These are phyloP conservation scores for Horisme vitalbata DNA, from an alignment of 2,888 invertebrate genomes.

Conservation along the genomic window DNA sequence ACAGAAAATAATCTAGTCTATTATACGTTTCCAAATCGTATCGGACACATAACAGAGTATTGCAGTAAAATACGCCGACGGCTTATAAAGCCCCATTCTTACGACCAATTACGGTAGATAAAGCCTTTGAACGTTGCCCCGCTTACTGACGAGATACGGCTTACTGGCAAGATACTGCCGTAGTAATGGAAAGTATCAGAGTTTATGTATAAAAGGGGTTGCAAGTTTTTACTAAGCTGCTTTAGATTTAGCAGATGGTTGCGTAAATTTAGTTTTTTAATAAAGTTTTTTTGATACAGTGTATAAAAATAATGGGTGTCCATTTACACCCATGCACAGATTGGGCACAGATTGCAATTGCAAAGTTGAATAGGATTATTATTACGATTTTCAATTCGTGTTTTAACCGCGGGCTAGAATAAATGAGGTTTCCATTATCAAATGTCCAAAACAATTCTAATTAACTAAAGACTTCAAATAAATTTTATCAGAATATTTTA, in stretches of 20 bases:
- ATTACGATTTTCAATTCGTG: too few species aligned
- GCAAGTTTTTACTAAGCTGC: constrained; percentile 42
- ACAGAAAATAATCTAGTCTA: too few species aligned
- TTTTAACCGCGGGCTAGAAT: too few species aligned
- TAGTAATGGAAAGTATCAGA: constrained; percentile 39
- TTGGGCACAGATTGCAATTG: too few species aligned
- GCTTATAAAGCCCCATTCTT: constrained; percentile 61
- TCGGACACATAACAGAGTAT: constrained; percentile 7
- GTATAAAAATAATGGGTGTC: too few species aligned
- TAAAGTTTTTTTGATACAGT: background rate
- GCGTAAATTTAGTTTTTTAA: background rate
- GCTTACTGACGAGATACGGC: constrained; percentile 43
- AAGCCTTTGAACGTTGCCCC: constrained; percentile 59
- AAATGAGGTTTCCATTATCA: too few species aligned
- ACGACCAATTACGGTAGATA: constrained; percentile 72
- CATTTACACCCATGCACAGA: too few species aligned
- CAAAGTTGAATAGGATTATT: too few species aligned
- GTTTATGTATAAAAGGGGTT: constrained; percentile 43
- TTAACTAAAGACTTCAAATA: too few species aligned
- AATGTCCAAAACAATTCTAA: too few species aligned
- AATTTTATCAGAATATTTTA: too few species aligned
- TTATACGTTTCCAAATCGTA: constrained; percentile 10
- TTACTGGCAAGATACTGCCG: constrained; percentile 38
- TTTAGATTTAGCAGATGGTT: constrained; percentile 16
- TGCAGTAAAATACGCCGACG: constrained; percentile 48